phyloP scores from a whole-genome alignment of 2,113 vertebrate genomes.

The Callaeas wilsoni region DNA sequence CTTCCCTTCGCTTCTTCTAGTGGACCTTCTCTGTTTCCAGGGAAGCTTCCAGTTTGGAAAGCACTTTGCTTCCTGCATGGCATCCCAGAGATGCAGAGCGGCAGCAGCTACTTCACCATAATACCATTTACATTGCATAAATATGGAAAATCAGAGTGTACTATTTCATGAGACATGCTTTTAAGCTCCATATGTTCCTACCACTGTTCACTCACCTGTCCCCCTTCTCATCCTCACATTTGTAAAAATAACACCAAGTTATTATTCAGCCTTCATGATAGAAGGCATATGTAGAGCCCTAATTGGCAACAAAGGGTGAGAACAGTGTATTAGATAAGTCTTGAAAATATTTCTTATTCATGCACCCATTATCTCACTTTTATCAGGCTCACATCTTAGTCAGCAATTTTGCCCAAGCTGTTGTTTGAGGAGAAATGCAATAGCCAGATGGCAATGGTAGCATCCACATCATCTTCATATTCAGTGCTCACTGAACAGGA shows the following conservation, averaged over 20 bases:
- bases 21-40: background rate
- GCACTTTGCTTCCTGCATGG: fast-evolving
- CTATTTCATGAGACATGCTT: background rate
- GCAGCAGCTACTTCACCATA: background rate
- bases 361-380: background rate
- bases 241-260: background rate
- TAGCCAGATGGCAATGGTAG: background rate
- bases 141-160: background rate
- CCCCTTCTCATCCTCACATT: background rate
- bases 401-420: background rate
- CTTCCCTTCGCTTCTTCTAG: background rate
- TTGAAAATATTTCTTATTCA: background rate
- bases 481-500: background rate
- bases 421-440: background rate
- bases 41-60: background rate
- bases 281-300: background rate
- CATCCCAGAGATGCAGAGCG: background rate
- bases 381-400: background rate
- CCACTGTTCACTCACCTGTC: background rate
- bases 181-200: background rate
- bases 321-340: background rate
- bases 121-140: background rate
- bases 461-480: background rate
- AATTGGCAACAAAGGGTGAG: background rate
- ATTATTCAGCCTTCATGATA: background rate